Evolutionary conservation across 2,888 invertebrate species (phyloP).

Genomic region (Andrena chrysosceles): DNA sequence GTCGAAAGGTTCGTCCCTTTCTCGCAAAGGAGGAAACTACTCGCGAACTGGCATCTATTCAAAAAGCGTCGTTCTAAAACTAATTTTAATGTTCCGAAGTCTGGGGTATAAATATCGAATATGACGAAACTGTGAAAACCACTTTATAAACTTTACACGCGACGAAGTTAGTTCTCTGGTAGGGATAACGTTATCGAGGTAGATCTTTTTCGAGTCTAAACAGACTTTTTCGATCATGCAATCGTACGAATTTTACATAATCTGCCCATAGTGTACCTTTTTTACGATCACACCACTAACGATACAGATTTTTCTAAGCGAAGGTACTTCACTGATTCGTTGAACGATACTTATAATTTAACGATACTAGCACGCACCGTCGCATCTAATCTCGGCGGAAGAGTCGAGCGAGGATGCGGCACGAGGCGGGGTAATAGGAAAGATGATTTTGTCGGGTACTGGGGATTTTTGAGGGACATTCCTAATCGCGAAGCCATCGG

Average conservation of each 20-base stretch:
- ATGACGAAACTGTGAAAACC: conserved; percentile 21
- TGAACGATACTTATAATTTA: conserved; percentile 39
- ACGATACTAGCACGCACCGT: background rate
- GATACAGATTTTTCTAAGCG: conserved; percentile 18
- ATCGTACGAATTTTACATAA: conserved; percentile 41
- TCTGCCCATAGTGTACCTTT: conserved; percentile 47
- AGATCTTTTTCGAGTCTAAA: conserved; percentile 10
- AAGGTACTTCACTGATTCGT: conserved; percentile 15
- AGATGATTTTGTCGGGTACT: conserved; percentile 12
- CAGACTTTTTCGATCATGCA: conserved; percentile 35
- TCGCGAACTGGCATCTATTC: conserved; percentile 16
- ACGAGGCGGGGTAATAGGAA: background rate
- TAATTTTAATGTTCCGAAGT: conserved; percentile 34
- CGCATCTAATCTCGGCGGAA: conserved; percentile 8
- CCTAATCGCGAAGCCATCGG: conserved; percentile 14
- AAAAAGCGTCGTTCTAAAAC: conserved; percentile 38
- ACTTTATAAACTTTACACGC: conserved; percentile 40
- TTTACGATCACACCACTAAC: conserved; percentile 31
- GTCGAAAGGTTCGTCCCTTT: conserved; percentile 9
- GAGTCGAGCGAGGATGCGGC: background rate
- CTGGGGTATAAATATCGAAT: conserved; percentile 24
- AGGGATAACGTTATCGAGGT: background rate
- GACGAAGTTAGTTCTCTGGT: conserved; percentile 11
- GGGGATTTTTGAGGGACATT: conserved; percentile 30
- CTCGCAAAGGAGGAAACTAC: conserved; percentile 6